Evolutionary conservation across 2,888 invertebrate species (phyloP), one percentile per base, ranked within the genome.

Genomic region (Macrosiphum euphorbiae): DNA sequence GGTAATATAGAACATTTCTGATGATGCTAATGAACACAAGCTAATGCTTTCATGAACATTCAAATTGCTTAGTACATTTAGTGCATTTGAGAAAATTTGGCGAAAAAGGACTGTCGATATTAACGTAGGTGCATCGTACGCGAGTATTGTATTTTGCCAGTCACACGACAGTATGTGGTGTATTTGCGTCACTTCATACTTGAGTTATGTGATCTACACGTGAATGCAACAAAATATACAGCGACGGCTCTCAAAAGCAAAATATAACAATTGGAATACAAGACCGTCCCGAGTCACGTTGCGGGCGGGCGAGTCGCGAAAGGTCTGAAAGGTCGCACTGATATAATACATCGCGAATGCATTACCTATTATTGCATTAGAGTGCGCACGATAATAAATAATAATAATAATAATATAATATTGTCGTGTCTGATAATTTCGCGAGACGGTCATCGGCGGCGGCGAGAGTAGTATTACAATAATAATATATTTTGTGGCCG

Each of bases 271-370:
- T 35, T 16, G 67, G 67, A 16, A 67, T 67, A 67, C 67, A 16
- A 67, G 67, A 67, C 20, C 67, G 16, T 35, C 35, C 13, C 67
- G 20, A 35, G 67, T 67, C 67, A 67, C 67, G 67, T 67, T 67
- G 67, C 67, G 35, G n/a, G 16, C 67, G 16, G 67, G 67, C 67
- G 67, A 67, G 67, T 35, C 35, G 35, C 20, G n/a, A 67, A 67
- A 67, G 67, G 67, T 67, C 67, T 35, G 67, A 67, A 67, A 67
- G 67, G 67, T 67, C 67, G 67, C 67, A 67, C 67, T 35, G 67
- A 67, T 67, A 35, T 67, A 67, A 67, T 67, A 67, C 67, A 2
- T 16, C 67, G n/a, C 67, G 35, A 67, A 67, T 35, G 67, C 16
- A 67, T 67, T 67, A 52, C 20, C 20, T 55, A 67, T 67, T 67